phyloP scores from a whole-genome alignment of 2,797 vertebrate species.

The Sebastiscus albofasciatus region DNA sequence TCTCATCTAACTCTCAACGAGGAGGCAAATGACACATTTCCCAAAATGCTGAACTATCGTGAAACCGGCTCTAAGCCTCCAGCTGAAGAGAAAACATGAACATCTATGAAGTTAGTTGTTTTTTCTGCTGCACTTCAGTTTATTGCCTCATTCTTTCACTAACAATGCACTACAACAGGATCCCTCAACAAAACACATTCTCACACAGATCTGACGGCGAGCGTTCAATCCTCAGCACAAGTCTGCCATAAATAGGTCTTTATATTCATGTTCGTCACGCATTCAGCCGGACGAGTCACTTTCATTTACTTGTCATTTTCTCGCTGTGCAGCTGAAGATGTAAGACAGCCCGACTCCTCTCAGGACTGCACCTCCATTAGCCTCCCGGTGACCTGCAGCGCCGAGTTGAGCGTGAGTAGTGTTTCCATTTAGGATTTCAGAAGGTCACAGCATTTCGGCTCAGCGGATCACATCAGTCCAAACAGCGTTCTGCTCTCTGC shows the following conservation, averaged over 20 bases:
- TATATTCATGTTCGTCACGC: not conserved
- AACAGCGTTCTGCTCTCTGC: not conserved
- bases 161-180: not conserved
- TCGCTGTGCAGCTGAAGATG: conserved; percentile 23
- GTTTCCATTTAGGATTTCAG: conserved; percentile 27
- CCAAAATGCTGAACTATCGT: not conserved
- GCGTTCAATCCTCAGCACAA: not conserved
- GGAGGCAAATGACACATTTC: not conserved
- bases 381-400: conserved; percentile 24
- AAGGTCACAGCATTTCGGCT: conserved; percentile 19
- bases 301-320: conserved; percentile 33
- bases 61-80: not conserved
- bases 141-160: not conserved
- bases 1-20: not conserved
- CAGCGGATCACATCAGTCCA: not conserved
- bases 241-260: not conserved
- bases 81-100: not conserved
- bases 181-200: not conserved
- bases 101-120: not conserved
- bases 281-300: not conserved
- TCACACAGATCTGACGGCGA: not conserved
- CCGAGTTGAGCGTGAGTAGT: not conserved
- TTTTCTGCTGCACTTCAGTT: not conserved
- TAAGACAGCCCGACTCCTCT: conserved; percentile 3
- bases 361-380: conserved; percentile 39